Conservation (phyloP, 2,888 invertebrate species). For the Drosophila borborema region DNA sequence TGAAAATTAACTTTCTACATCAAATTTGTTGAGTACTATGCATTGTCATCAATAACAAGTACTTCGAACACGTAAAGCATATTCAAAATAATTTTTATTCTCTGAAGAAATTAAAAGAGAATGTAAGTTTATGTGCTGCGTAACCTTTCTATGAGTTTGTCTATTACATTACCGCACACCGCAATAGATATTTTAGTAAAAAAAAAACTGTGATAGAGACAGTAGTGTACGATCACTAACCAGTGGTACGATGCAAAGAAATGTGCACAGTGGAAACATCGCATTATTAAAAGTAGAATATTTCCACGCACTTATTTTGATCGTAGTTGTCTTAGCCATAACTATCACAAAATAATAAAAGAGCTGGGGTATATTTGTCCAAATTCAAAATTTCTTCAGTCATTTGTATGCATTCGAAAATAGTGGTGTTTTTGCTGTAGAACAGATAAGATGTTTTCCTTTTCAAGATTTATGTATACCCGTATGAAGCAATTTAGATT, state of each 20-base stretch:
- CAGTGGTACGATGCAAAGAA: not conserved
- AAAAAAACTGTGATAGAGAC: not conserved
- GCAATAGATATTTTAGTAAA: not conserved
- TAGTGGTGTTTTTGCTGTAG: not conserved
- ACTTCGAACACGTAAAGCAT: too few relatives aligned
- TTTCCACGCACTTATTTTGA: not conserved
- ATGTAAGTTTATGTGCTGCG: too few relatives aligned
- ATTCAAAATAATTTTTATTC: too few relatives aligned
- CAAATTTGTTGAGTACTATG: too few relatives aligned
- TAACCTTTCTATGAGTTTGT: too few relatives aligned
- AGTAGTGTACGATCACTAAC: not conserved
- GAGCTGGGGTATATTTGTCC: not conserved
- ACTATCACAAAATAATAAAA: not conserved
- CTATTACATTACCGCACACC: too few relatives aligned
- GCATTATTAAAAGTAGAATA: not conserved
- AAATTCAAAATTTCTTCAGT: not conserved
- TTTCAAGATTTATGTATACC: conserved; percentile 14
- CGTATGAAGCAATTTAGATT: conserved; percentile 1
- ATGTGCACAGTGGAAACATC: not conserved
- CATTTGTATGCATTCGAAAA: not conserved
- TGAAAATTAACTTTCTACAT: too few relatives aligned
- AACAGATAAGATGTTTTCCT: conserved; percentile 21
- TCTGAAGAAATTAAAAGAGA: too few relatives aligned
- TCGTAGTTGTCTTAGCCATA: not conserved
- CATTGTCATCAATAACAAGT: too few relatives aligned